Percentiles rank a stretch among this genome's conserved stretches.
phyloP scores from a whole-genome alignment of 2,888 invertebrate species.

The Adineta ricciae region DNA sequence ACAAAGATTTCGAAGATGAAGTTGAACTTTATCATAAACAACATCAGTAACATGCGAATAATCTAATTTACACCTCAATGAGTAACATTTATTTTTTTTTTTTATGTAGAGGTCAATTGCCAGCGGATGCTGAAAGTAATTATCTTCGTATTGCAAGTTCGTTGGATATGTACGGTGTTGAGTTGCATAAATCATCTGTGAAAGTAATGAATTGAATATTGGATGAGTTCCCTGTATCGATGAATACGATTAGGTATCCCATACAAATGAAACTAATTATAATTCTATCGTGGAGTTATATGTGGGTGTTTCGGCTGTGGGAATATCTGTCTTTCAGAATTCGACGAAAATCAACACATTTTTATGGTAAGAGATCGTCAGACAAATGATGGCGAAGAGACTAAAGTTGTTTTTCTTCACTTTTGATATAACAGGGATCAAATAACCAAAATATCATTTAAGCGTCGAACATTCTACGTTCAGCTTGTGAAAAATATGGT shows the following conservation, averaged over 20 bases:
- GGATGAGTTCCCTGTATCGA: not conserved
- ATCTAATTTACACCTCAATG: too few relatives aligned
- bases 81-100: not conserved
- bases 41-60: not conserved
- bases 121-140: not conserved
- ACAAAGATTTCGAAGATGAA: constrained; percentile 7
- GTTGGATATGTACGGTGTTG: constrained; percentile 12
- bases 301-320: not conserved
- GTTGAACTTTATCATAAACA: not conserved
- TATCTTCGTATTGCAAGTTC: not conserved
- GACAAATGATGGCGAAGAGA: not conserved
- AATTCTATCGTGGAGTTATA: not conserved
- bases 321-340: not conserved
- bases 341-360: not conserved
- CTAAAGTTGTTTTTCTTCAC: not conserved
- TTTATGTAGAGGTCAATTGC: not conserved
- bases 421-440: not conserved
- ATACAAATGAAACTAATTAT: not conserved
- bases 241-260: not conserved
- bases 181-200: not conserved
- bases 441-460: constrained; percentile 13
- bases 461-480: not conserved
- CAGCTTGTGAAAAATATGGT: not conserved
- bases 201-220: not conserved
- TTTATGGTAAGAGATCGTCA: not conserved